Evolutionary conservation across 2,797 vertebrate genomes (phyloP).

Genomic region (Pseudomugil tenellus): DNA sequence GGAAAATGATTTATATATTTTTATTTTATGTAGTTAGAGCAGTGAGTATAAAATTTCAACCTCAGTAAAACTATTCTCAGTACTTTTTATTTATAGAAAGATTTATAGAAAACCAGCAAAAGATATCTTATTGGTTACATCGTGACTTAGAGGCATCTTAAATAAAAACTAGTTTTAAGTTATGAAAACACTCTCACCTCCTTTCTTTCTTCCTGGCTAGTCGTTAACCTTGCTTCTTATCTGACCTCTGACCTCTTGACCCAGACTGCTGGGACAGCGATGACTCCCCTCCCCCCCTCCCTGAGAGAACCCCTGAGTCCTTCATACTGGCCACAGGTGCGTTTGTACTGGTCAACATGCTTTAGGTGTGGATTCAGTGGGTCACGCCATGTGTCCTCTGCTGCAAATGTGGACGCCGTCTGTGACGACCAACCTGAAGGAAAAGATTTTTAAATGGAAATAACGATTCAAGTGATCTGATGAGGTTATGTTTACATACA

Average conservation of each 20-base stretch:
- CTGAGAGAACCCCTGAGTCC: constrained; percentile 93
- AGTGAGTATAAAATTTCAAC: background rate
- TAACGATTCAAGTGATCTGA: background rate
- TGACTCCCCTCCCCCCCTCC: constrained; percentile 92
- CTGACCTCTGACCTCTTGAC: constrained; percentile 82
- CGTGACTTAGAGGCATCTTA: background rate
- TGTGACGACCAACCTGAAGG: background rate
- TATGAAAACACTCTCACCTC: constrained; percentile 4
- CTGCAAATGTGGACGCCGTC: constrained; percentile 4
- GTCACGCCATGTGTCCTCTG: constrained; percentile 14
- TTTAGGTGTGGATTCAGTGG: constrained; percentile 43
- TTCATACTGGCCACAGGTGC: constrained; percentile 93
- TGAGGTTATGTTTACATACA: background rate
- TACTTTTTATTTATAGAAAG: too few relatives aligned
- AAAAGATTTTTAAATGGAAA: background rate
- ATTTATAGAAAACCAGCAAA: too few relatives aligned
- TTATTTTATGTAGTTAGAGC: background rate
- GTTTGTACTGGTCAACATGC: constrained; percentile 66
- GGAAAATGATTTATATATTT: background rate
- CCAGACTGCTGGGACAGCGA: constrained; percentile 90
- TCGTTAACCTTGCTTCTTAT: constrained; percentile 72
- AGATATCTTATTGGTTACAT: background rate
- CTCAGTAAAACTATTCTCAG: background rate
- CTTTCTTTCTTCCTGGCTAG: constrained; percentile 20
- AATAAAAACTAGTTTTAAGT: background rate